Percentiles rank a stretch among this genome's conserved stretches.
These are phyloP conservation scores for Rhinichthys osculus DNA, from an alignment of 2,797 vertebrate genomes.

Conservation along the genomic window DNA sequence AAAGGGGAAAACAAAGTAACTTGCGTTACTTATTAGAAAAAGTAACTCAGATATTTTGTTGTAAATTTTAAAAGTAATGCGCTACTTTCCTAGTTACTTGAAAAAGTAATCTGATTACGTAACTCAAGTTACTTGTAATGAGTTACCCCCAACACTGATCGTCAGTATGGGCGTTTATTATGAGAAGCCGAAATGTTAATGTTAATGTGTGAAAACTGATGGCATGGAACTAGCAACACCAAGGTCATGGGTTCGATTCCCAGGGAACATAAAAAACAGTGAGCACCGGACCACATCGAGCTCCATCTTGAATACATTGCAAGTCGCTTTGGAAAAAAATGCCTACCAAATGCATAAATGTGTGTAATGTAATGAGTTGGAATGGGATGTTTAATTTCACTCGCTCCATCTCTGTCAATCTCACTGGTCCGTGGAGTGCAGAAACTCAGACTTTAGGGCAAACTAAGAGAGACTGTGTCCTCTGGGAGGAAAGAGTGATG, in stretches of 20 bases:
- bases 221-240: background rate
- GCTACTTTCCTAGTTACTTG: too few relatives aligned
- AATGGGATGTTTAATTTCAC: slow-evolving; percentile 30
- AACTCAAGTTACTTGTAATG: too few relatives aligned
- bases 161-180: slow-evolving; percentile 1
- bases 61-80: too few relatives aligned
- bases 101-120: too few relatives aligned
- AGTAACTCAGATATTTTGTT: too few relatives aligned
- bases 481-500: slow-evolving; percentile 28
- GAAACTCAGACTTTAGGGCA: slow-evolving; percentile 44
- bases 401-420: slow-evolving; percentile 22
- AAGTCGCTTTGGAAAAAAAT: slow-evolving; percentile 14
- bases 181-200: slow-evolving; percentile 11
- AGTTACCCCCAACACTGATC: too few relatives aligned
- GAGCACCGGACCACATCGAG: background rate
- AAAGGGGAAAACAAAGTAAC: too few relatives aligned
- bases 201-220: background rate
- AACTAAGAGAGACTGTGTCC: slow-evolving; percentile 35
- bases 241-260: slow-evolving; percentile 12
- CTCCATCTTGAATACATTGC: slow-evolving; percentile 1
- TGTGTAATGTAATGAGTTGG: slow-evolving; percentile 16
- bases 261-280: background rate
- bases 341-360: slow-evolving; percentile 31
- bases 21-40: too few relatives aligned
- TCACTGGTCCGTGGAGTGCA: slow-evolving; percentile 28